These are phyloP conservation scores for Gymnobelideus leadbeateri DNA, from an alignment of 2,113 vertebrate genomes.

Conservation along the genomic window DNA sequence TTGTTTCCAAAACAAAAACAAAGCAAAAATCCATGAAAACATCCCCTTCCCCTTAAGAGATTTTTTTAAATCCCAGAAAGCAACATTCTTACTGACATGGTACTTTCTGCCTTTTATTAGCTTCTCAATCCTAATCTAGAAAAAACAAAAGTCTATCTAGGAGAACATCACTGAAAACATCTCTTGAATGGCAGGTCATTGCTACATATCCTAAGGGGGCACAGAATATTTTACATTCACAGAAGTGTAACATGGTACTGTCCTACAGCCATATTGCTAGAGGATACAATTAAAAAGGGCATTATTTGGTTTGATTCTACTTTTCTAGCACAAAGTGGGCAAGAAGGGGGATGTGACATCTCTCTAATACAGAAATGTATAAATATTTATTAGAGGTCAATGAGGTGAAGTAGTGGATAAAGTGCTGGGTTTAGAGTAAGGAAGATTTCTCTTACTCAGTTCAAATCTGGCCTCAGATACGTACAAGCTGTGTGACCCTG, in stretches of 20 bases:
- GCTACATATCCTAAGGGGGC: constrained; percentile 81
- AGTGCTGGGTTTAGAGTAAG: neutral
- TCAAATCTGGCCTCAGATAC: neutral
- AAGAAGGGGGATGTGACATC: constrained; percentile 74
- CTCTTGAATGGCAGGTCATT: constrained; percentile 84
- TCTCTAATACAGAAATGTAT: constrained; percentile 77
- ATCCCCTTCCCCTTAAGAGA: neutral
- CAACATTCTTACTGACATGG: constrained; percentile 79
- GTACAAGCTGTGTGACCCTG: constrained; percentile 14
- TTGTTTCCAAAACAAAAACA: constrained; percentile 68
- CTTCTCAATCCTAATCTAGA: constrained; percentile 82
- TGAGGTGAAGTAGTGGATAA: neutral
- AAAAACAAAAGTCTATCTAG: constrained; percentile 77
- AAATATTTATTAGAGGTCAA: neutral
- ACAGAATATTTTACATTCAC: neutral
- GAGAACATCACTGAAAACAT: constrained; percentile 85
- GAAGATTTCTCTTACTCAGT: neutral
- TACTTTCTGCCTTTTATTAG: constrained; percentile 82
- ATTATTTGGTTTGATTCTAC: constrained; percentile 84
- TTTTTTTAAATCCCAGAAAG: constrained; percentile 59
- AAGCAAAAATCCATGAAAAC: constrained; percentile 5
- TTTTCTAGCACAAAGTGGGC: constrained; percentile 81
- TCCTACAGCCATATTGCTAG: neutral
- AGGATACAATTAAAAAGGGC: constrained; percentile 85
- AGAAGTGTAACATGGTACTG: neutral